Conservation (phyloP, 2,113 vertebrate species). For the Eleginops maclovinus region DNA sequence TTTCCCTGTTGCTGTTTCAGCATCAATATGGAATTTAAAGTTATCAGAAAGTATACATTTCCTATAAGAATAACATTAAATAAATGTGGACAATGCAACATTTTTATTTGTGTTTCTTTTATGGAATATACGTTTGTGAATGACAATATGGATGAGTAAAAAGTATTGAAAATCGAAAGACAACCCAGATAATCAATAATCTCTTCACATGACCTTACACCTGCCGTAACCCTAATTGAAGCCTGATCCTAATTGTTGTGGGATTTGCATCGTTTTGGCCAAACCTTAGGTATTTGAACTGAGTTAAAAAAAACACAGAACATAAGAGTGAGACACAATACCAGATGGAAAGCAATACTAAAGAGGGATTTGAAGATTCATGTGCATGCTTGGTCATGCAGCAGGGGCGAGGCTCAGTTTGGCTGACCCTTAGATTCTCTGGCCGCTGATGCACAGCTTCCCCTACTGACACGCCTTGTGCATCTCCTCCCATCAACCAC, state of each 20-base stretch:
- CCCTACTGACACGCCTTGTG: conserved; percentile 62
- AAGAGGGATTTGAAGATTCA: neutral
- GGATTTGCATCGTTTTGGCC: neutral
- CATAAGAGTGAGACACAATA: neutral
- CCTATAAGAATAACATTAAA: neutral
- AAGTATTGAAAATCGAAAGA: neutral
- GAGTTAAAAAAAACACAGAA: neutral
- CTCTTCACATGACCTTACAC: neutral
- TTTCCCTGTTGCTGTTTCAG: neutral
- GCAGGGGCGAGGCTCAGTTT: conserved; percentile 5
- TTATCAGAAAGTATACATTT: neutral
- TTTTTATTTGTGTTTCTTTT: too few relatives aligned
- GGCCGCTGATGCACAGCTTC: conserved; percentile 28
- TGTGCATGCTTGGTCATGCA: conserved; percentile 20
- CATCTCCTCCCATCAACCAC: conserved; percentile 62
- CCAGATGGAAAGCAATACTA: neutral
- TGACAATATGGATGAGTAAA: neutral
- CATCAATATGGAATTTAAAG: neutral
- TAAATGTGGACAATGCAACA: neutral
- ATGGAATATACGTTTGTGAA: neutral
- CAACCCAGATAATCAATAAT: neutral
- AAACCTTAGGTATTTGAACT: neutral
- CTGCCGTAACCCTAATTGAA: neutral
- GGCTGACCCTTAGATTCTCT: conserved; percentile 16
- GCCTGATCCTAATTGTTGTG: neutral